Evolutionary conservation across 1,140 invertebrate species (phyloP), one percentile per base, ranked within the genome.

Genomic region (Drosophila punjabiensis): DNA sequence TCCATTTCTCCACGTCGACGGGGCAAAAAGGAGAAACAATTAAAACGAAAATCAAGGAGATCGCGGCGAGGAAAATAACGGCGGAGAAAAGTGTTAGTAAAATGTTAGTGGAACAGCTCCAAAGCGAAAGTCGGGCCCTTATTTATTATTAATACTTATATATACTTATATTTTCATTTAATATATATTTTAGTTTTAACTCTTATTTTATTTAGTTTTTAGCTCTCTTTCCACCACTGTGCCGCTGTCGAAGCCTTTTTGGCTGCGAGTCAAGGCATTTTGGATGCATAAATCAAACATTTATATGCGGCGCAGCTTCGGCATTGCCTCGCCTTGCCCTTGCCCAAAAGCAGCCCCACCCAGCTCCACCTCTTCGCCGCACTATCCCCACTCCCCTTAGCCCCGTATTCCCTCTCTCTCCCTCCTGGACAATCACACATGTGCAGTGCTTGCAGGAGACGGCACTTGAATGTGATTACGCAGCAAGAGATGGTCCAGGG

Each of bases 261-360:
- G 87, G 87, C 87, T 91, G 77, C 70, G 87, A 91, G 78, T 90
- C 87, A 91, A 88, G 80, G 80, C 82, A 91, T 91, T 90, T 78
- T 88, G 88, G 80, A 83, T 87, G 80, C 87, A 90, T 90, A 90
- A 90, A 90, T 90, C 87, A 90, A 90, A 90, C 87, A 90, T 90
- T 90, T 90, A 90, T 90, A 90, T 90, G 87, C 87, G 82, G 88
- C 80, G 63, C 83, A 87, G 87, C 87, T 81, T 76, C 77, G 87
- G 79, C 87, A 79, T 76, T 79, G 88, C 83, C 71, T 73, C 77
- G 82, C 79, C 82, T 85, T 74, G 76, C 76, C 75, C 76, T 63
- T 77, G 64, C 43, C 67, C 67, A 43, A 43, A 28, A 37, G 39
- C 68, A 70, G 11, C 63, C 68, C 64, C 39, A 47, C 64, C 64